Percentiles rank a stretch among this genome's conserved stretches.
Evolutionary conservation across 2,113 vertebrate genomes (phyloP).

Genomic region (Etheostoma cragini): DNA sequence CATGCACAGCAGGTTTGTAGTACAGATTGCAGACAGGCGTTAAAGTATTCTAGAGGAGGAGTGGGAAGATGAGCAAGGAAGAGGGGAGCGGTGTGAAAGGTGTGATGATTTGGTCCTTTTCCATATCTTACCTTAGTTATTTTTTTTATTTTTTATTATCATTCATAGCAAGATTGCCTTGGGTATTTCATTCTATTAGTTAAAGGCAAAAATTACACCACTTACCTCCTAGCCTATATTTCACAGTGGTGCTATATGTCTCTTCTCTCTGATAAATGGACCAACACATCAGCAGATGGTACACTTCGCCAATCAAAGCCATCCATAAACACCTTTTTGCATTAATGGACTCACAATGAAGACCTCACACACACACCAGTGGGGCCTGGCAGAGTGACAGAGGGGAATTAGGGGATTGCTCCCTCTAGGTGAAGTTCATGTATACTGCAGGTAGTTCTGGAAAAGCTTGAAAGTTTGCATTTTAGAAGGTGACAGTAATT

Average conservation of each 20-base stretch:
- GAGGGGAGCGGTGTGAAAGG: conserved; percentile 14
- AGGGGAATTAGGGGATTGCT: conserved; percentile 55
- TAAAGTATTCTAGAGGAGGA: conserved; percentile 48
- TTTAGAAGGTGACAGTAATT: conserved; percentile 51
- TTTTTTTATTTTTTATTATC: conserved; percentile 50
- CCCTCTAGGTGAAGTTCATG: conserved; percentile 58
- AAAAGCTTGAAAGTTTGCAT: conserved; percentile 36
- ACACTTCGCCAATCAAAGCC: conserved; percentile 52
- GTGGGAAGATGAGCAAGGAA: conserved; percentile 52
- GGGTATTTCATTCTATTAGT: conserved; percentile 65
- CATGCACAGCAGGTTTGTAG: conserved; percentile 59
- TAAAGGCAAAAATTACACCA: conserved; percentile 53
- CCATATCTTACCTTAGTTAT: conserved; percentile 69
- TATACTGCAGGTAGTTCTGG: conserved; percentile 36
- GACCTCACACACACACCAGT: conserved; percentile 34
- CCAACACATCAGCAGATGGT: conserved; percentile 42
- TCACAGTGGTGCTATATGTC: conserved; percentile 34
- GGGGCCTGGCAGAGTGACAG: conserved; percentile 13
- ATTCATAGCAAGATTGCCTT: conserved; percentile 53
- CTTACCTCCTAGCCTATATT: conserved; percentile 44
- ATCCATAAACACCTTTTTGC: conserved; percentile 37
- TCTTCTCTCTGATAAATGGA: conserved; percentile 64
- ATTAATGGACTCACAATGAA: conserved; percentile 35
- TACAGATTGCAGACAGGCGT: conserved; percentile 66
- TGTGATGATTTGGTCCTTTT: conserved; percentile 55